These are phyloP conservation scores for Horisme vitalbata DNA, from an alignment of 2,888 invertebrate genomes.

Conservation along the genomic window DNA sequence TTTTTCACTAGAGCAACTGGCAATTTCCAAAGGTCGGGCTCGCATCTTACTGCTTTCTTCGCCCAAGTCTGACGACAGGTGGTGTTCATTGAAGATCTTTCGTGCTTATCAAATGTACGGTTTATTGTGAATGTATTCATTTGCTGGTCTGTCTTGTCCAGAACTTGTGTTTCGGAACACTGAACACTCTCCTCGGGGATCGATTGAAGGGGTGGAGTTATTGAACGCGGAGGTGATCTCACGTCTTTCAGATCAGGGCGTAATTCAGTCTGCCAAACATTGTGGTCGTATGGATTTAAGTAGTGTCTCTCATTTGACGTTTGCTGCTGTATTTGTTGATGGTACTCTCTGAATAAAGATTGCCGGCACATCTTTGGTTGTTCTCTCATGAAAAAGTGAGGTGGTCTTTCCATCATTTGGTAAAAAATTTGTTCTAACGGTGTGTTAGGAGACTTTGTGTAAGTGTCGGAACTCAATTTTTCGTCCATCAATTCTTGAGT, in stretches of 20 bases:
- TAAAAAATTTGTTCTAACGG: conserved; percentile 49
- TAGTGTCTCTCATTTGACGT: conserved; percentile 50
- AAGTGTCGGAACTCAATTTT: conserved; percentile 75
- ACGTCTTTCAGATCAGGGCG: conserved; percentile 38
- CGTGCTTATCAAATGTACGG: conserved; percentile 68
- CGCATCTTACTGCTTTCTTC: conserved; percentile 62
- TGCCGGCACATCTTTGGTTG: conserved; percentile 65
- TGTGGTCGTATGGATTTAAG: conserved; percentile 47
- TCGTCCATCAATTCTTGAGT: conserved; percentile 64
- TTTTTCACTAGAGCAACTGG: conserved; percentile 55
- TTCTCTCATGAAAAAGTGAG: conserved; percentile 50
- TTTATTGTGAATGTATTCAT: conserved; percentile 69
- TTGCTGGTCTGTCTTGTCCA: conserved; percentile 58
- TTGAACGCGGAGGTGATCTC: conserved; percentile 65
- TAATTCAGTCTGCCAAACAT: conserved; percentile 64
- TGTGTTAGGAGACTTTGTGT: conserved; percentile 73
- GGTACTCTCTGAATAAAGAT: conserved; percentile 65
- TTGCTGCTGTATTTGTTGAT: conserved; percentile 42
- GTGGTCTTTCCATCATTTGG: conserved; percentile 53
- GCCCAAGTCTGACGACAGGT: conserved; percentile 63
- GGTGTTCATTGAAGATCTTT: conserved; percentile 41
- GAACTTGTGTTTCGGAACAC: conserved; percentile 56
- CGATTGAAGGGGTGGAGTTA: conserved; percentile 68
- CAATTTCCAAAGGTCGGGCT: conserved; percentile 68
- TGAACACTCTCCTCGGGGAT: conserved; percentile 78